Evolutionary conservation across 2,888 invertebrate species (phyloP).

Genomic region (Sinhomidia bicolor): DNA sequence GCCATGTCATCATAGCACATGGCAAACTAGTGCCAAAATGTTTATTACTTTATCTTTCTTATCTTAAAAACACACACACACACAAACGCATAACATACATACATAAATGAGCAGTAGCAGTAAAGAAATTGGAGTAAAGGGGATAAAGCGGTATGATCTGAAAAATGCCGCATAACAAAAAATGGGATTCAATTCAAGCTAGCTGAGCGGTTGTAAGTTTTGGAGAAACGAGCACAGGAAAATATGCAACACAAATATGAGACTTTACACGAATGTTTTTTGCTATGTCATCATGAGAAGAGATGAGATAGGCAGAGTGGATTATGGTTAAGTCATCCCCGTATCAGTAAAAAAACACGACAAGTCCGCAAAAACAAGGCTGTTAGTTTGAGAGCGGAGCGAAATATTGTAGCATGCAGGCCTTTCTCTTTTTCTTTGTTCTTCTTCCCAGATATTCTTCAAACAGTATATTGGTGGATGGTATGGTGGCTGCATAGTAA

Average conservation of each 20-base stretch:
- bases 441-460: not conserved
- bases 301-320: not conserved
- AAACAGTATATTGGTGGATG: not conserved
- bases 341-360: not conserved
- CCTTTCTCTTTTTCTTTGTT: conserved; percentile 26
- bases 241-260: not conserved
- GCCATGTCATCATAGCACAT: not conserved
- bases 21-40: conserved; percentile 34
- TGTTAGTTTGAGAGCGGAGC: not conserved
- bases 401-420: not conserved
- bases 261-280: not conserved
- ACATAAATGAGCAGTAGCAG: not conserved
- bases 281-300: not conserved
- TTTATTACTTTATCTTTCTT: not conserved
- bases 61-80: not conserved
- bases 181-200: not conserved
- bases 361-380: not conserved
- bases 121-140: not conserved
- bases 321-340: not conserved
- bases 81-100: not conserved
- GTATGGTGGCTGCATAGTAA: too few species aligned
- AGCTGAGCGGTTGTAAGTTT: not conserved
- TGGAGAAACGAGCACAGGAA: too few species aligned
- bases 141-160: not conserved
- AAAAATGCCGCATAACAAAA: conserved; percentile 32